phyloP scores from a whole-genome alignment of 2,797 vertebrate species.

The Eospalax fontanierii region DNA sequence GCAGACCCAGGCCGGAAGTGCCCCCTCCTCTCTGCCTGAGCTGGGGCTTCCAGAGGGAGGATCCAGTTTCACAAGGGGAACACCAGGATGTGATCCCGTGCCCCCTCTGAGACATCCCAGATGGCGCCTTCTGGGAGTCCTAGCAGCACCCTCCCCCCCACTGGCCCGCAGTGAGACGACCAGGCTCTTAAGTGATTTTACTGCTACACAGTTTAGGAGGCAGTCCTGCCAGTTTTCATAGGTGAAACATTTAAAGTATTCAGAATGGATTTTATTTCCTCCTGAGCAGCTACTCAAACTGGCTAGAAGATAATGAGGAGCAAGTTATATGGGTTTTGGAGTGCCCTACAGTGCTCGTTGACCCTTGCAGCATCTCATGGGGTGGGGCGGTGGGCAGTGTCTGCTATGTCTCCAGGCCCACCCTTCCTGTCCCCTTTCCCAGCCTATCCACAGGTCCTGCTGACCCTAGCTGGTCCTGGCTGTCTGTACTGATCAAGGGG shows the following conservation, averaged over 20 bases:
- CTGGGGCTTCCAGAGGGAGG: conserved; percentile 66
- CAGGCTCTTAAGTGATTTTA: conserved; percentile 87
- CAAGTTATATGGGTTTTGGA: not conserved
- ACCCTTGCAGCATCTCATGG: not conserved
- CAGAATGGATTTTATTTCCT: conserved; percentile 83
- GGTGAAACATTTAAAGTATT: conserved; percentile 88
- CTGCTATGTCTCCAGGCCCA: not conserved
- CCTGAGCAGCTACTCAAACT: conserved; percentile 80
- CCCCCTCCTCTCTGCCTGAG: conserved; percentile 65
- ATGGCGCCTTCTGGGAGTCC: conserved; percentile 70
- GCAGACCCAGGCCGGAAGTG: conserved; percentile 57
- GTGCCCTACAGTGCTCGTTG: not conserved
- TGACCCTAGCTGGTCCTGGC: not conserved
- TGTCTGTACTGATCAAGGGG: fast-evolving
- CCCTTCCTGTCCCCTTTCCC: not conserved
- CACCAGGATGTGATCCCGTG: conserved; percentile 62
- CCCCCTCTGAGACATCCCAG: conserved; percentile 76
- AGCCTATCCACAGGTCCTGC: fast-evolving
- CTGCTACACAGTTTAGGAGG: conserved; percentile 86
- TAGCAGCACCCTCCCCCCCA: not conserved
- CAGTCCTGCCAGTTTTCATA: conserved; percentile 84
- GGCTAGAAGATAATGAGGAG: not conserved
- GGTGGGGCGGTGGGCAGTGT: not conserved
- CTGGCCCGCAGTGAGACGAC: not conserved
- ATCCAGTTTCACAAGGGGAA: conserved; percentile 68